Evolutionary conservation across 2,797 vertebrate species (phyloP), one percentile per base, ranked within the genome.

Genomic region (Hemibagrus guttatus): DNA sequence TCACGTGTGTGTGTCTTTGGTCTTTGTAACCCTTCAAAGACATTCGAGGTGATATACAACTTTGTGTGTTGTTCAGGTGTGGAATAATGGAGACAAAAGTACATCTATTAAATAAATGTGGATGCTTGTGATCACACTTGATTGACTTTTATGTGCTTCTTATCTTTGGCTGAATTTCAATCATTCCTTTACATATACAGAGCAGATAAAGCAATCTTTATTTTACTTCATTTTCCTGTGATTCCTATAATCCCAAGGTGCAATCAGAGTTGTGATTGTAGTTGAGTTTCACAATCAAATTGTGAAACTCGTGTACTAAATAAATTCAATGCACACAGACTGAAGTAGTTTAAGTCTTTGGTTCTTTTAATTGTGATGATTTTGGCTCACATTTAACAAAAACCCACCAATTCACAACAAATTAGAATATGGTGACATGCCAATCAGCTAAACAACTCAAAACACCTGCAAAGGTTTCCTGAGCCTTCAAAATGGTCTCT

Each of bases 101-200:
- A 3, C 17, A 9, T 23, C 19, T 71, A 5, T n/a, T 56, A 35
- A 49, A 35, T 58, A 9, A 26, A 69, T 28, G 52, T 66, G 21
- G 39, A 56, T 84, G 81, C 66, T 54, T 85, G 79, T 56, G 83
- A 68, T 56, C 26, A 42, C 56, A 31, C 75, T 31, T 13, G 2
- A 75, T 84, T 12, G 61, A 61, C 75, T 79, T 54, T 16, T n/a
- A 64, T 76, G 56, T 69, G 39, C 31, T 79, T 79, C 16, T 35
- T 79, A 49, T 88, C 61, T 83, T 31, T 78, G 81, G 46, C 63
- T 83, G n/a, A 46, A 83, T 81, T 81, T 79, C 82, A 76, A 61
- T 71, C 84, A 71, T 14, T 58, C 23, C 21, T 68, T 81, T 79
- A 14, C 31, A 11, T 59, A 58, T 54, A 72, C 79, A 52, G 7